These are phyloP conservation scores for Epinephelus coioides DNA, from an alignment of 2,797 vertebrate genomes.

Conservation along the genomic window DNA sequence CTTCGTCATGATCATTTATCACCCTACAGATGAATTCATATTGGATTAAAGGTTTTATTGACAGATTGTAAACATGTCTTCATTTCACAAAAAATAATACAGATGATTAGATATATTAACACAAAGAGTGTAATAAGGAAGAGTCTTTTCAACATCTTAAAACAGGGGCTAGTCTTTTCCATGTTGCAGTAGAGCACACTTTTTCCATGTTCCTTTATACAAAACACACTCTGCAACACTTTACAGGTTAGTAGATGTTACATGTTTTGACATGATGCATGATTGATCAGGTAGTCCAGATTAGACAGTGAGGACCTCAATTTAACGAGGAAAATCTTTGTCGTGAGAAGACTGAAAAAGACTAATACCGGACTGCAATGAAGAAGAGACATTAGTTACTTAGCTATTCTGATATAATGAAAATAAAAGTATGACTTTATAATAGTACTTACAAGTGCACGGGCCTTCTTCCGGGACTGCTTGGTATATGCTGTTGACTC, in stretches of 20 bases:
- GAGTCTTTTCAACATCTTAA: neutral
- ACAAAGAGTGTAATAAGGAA: neutral
- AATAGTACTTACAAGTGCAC: slow-evolving; percentile 40
- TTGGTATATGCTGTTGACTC: slow-evolving; percentile 21
- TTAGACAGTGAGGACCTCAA: neutral
- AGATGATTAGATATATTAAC: neutral
- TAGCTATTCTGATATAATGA: neutral
- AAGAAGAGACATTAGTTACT: slow-evolving; percentile 19
- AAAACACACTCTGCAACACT: neutral
- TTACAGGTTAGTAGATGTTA: neutral
- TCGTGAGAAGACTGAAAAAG: slow-evolving; percentile 11
- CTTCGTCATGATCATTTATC: neutral
- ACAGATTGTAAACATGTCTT: neutral
- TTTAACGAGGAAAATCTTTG: slow-evolving; percentile 5
- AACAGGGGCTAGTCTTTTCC: neutral
- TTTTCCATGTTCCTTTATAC: neutral
- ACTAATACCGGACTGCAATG: slow-evolving; percentile 54
- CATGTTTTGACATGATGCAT: neutral
- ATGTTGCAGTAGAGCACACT: neutral
- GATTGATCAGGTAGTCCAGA: neutral
- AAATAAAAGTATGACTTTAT: neutral
- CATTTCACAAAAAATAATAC: slow-evolving; percentile 7
- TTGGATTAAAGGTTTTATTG: neutral
- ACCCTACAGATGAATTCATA: neutral
- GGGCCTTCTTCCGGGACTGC: neutral